Percentiles rank a stretch among this genome's conserved stretches.
phyloP scores from a whole-genome alignment of 2,113 vertebrate genomes.

The Anolis sagrei region DNA sequence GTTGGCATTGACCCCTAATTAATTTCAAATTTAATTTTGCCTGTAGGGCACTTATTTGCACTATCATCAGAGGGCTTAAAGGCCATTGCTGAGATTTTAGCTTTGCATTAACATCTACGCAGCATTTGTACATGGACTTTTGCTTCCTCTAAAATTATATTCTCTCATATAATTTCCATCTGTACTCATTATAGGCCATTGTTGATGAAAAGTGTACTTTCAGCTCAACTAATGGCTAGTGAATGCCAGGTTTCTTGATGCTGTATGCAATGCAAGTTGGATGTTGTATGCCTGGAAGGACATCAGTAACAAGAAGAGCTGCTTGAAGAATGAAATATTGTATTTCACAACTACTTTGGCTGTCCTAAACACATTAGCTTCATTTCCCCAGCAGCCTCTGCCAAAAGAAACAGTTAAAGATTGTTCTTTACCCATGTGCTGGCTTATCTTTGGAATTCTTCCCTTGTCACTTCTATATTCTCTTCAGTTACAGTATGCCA shows the following conservation, averaged over 20 bases:
- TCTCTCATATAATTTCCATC: background rate
- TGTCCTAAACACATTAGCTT: background rate
- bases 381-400: background rate
- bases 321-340: background rate
- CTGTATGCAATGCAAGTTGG: background rate
- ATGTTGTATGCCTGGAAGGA: background rate
- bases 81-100: constrained; percentile 30
- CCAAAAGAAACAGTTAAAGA: background rate
- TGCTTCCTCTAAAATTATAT: constrained; percentile 18
- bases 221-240: background rate
- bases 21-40: constrained; percentile 41
- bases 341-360: background rate
- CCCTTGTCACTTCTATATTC: background rate
- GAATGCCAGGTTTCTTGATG: background rate
- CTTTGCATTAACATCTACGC: background rate
- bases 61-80: constrained; percentile 36
- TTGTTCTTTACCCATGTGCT: background rate
- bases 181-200: constrained; percentile 19
- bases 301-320: background rate
- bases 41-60: constrained; percentile 51
- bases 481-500: background rate
- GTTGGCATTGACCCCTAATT: constrained; percentile 20
- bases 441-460: background rate
- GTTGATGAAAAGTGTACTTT: background rate
- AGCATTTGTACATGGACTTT: background rate